A percentile compares a stretch with the other conserved stretches of the same genome.
These are phyloP conservation scores for Rhincodon typus DNA, from an alignment of 2,797 vertebrate species.

Conservation along the genomic window DNA sequence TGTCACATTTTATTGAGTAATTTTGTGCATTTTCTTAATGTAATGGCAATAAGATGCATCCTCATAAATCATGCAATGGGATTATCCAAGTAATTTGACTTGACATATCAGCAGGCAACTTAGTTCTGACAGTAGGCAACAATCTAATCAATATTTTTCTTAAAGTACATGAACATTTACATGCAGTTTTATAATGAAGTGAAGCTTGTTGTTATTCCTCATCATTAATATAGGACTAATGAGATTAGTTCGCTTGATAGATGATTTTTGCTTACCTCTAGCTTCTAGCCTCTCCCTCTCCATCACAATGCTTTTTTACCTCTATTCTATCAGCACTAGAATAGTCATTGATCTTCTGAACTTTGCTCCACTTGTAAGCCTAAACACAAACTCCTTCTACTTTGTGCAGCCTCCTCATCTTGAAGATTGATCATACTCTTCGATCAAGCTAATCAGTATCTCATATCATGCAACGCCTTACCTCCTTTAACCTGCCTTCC, in stretches of 20 bases:
- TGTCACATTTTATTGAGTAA: slow-evolving; percentile 18
- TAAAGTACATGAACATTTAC: background rate
- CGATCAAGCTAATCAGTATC: no score
- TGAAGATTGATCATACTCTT: no score
- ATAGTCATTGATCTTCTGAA: background rate
- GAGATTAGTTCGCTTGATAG: slow-evolving; percentile 32
- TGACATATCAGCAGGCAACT: slow-evolving; percentile 10
- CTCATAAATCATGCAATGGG: slow-evolving; percentile 20
- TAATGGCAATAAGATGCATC: slow-evolving; percentile 10
- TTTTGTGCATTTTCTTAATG: slow-evolving; percentile 23
- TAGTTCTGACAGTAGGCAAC: slow-evolving; percentile 8
- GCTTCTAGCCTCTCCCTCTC: background rate
- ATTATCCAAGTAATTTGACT: slow-evolving; percentile 23
- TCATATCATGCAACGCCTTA: background rate
- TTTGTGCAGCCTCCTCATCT: background rate
- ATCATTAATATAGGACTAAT: slow-evolving; percentile 12
- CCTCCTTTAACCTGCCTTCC: background rate
- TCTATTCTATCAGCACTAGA: background rate
- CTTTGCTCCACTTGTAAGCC: background rate
- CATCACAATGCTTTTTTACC: slow-evolving; percentile 5
- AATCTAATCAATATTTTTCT: slow-evolving; percentile 1
- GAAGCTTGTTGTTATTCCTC: slow-evolving; percentile 23
- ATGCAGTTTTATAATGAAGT: slow-evolving; percentile 31
- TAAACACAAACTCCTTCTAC: background rate
- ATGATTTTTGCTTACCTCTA: background rate